phyloP scores from a whole-genome alignment of 2,797 vertebrate species.

The Arctocebus calabarensis region DNA sequence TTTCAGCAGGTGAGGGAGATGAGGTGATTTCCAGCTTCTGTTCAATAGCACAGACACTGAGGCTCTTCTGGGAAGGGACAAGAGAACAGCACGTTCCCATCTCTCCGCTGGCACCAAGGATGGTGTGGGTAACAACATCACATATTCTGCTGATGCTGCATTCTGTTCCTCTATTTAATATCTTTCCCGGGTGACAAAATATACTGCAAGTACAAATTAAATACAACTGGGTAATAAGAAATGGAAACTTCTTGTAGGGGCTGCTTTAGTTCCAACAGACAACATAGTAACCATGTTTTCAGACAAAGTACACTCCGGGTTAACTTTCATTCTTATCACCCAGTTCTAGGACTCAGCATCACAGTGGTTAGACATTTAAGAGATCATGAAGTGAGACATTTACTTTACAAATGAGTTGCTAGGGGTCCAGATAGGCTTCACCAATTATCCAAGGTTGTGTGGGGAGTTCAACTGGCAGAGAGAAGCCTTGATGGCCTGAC shows the following conservation, averaged over 20 bases:
- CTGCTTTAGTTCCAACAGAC: neutral
- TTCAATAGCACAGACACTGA: neutral
- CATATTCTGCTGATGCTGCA: neutral
- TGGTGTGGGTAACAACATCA: neutral
- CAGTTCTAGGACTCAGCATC: neutral
- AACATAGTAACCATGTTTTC: constrained; percentile 22
- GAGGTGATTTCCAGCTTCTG: neutral
- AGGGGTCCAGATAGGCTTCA: neutral
- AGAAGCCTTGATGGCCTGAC: neutral
- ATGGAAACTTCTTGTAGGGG: neutral
- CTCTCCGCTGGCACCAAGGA: neutral
- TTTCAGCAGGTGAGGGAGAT: neutral
- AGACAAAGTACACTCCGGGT: neutral
- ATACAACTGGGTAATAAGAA: neutral
- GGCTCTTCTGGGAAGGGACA: neutral
- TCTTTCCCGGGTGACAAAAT: neutral
- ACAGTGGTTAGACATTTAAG: neutral
- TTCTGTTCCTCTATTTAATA: constrained; percentile 37
- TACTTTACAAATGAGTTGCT: neutral
- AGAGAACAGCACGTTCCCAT: neutral
- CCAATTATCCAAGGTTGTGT: neutral
- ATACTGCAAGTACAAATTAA: constrained; percentile 40
- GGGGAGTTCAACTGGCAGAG: neutral
- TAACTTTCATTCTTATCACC: neutral
- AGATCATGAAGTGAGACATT: neutral